Evolutionary conservation across 2,797 vertebrate species (phyloP).

Genomic region (Propithecus perrieri): DNA sequence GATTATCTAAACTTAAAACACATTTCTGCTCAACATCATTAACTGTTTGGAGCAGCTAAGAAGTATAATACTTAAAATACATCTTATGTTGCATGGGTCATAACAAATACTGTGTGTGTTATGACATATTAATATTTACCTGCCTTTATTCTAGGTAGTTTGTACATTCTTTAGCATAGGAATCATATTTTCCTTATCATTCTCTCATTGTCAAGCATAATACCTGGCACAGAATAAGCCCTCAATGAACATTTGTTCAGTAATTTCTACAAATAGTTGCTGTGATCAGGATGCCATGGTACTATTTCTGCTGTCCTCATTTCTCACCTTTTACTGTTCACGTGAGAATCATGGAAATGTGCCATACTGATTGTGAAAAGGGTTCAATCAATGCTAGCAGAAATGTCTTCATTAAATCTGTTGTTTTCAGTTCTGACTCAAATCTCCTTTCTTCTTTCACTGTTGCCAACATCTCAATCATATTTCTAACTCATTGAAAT

Average conservation of each 20-base stretch:
- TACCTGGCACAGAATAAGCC: not conserved
- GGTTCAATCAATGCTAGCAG: not conserved
- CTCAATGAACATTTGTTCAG: not conserved
- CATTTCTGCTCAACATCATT: not conserved
- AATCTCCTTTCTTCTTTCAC: not conserved
- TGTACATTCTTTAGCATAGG: not conserved
- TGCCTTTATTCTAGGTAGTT: not conserved
- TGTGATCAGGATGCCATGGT: not conserved
- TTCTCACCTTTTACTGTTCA: not conserved
- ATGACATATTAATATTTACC: not conserved
- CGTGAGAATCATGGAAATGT: not conserved
- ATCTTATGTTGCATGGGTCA: not conserved
- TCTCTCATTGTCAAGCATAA: not conserved
- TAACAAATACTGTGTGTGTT: not conserved
- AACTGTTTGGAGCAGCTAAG: not conserved
- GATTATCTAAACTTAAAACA: not conserved
- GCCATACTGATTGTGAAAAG: not conserved
- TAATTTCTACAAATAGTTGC: not conserved
- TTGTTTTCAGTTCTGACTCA: not conserved
- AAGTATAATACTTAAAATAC: not conserved
- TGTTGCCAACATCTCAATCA: slow-evolving; percentile 7
- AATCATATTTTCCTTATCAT: not conserved
- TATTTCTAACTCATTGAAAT: slow-evolving; percentile 55
- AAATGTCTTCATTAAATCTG: not conserved
- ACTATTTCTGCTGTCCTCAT: not conserved